Conservation (phyloP, 1,140 invertebrate species). For the Phortica variegata region DNA sequence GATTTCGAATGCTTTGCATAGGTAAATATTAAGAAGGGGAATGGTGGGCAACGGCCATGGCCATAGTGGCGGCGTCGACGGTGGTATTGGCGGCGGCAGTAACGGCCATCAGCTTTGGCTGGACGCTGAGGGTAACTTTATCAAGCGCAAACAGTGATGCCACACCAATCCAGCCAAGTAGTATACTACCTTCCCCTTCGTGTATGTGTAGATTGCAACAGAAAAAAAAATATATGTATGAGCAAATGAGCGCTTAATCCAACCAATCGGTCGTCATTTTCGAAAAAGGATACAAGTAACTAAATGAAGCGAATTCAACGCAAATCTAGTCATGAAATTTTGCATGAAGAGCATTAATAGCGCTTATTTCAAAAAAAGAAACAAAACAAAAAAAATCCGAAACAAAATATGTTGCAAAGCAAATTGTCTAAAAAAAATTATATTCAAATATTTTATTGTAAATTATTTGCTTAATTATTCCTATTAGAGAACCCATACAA, state of each 20-base stretch:
- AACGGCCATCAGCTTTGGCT: constrained; percentile 34
- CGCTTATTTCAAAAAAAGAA: no score
- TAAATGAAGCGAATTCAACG: no score
- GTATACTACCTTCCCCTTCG: constrained; percentile 34
- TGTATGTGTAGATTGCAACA: neutral
- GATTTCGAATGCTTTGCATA: constrained; percentile 77
- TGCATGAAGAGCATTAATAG: no score
- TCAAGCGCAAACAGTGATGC: constrained; percentile 36
- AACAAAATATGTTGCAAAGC: no score
- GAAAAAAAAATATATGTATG: neutral
- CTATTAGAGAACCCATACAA: no score
- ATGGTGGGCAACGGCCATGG: constrained; percentile 33
- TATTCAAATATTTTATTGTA: no score
- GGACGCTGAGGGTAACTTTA: constrained; percentile 53
- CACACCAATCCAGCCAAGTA: constrained; percentile 17
- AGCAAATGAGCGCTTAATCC: neutral
- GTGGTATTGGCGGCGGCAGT: constrained; percentile 14
- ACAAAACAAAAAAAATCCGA: no score
- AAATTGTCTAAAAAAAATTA: no score
- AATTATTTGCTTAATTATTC: no score
- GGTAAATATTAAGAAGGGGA: constrained; percentile 63
- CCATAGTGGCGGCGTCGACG: constrained; percentile 13
- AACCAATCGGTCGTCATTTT: no score
- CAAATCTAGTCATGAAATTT: no score
- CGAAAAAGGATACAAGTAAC: no score